Base-by-base conservation (phyloP, 2,113 vertebrate species). In the Piprites chloris region DNA sequence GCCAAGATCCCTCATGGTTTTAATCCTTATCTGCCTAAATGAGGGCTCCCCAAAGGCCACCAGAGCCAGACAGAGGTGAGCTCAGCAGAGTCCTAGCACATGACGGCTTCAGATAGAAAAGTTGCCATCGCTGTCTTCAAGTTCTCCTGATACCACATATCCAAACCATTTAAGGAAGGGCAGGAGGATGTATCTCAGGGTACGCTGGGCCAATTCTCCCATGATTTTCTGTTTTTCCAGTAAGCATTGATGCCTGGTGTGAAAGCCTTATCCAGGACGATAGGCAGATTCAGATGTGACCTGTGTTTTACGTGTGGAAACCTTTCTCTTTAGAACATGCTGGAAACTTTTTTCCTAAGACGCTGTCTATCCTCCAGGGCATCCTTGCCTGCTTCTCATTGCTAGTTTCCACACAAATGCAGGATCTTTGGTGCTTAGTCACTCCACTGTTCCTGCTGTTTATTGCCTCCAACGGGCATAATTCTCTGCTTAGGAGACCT, bases 351-450 rank as follows among this genome's bases (percentile, higher is more conserved):
- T 95, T 79, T 91, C 39, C 59, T 77, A 55, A 80, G 71, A 63
- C 87, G 55, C 30, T 79, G 14, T 90, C 44, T 81, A 32, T 93
- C 61, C 88, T 81, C 88, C 62, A 81, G 80, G 83, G 93, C 47
- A 88, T 95, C 84, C 80, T 90, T 95, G 89, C 58, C 56, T 94
- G 66, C n/a, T 78, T 91, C 80, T 94, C 90, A 72, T 62, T 94
- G 56, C 80, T 75, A 84, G 86, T 74, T 94, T 90, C 86, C 90
- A 92, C 75, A 90, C 68, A 96, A 94, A 92, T 89, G 37, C 83
- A 84, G 77, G 67, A 92, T 95, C 66, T 93, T 93, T 90, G 88
- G 83, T 93, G 95, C 92, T 96, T 95, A 96, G 96, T 96, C 93
- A 95, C 68, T 93, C 85, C 75, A 20, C 80, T 14, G 1, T 86